Percentiles rank a stretch among this genome's conserved stretches.
Conservation (phyloP, 2,797 vertebrate genomes). For the Galago senegalensis region DNA sequence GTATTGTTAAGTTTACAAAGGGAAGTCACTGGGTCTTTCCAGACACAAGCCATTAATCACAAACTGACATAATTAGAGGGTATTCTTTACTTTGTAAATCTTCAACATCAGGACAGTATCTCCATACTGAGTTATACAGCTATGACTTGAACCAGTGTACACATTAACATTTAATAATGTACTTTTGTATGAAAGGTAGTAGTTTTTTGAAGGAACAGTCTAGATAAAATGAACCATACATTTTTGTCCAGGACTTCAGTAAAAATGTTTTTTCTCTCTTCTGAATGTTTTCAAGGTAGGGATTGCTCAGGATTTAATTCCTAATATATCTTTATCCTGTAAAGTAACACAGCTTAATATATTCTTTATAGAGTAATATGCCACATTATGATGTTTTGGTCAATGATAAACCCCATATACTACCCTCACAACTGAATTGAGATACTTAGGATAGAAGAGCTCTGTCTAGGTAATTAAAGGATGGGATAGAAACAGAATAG, state of each 20-base stretch:
- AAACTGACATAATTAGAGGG: neutral
- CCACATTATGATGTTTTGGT: neutral
- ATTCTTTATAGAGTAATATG: neutral
- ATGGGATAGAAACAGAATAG: neutral
- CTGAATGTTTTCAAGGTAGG: neutral
- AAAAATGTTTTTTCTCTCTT: neutral
- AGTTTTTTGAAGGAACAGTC: neutral
- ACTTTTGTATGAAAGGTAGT: neutral
- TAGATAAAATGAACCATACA: neutral
- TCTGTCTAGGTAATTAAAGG: neutral
- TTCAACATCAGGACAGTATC: neutral
- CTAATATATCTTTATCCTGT: neutral
- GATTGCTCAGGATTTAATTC: neutral
- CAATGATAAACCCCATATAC: neutral
- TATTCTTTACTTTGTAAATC: neutral
- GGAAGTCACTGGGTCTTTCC: neutral
- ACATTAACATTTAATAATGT: neutral
- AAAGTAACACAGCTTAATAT: neutral
- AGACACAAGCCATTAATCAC: neutral
- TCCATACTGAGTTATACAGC: neutral
- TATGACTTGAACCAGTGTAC: neutral
- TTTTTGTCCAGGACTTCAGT: neutral
- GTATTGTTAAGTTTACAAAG: neutral
- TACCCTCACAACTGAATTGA: neutral
- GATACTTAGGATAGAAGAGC: neutral